A percentile compares a stretch with the other conserved stretches of the same genome.
Evolutionary conservation across 2,113 vertebrate species (phyloP).

Genomic region (Cinclus cinclus): DNA sequence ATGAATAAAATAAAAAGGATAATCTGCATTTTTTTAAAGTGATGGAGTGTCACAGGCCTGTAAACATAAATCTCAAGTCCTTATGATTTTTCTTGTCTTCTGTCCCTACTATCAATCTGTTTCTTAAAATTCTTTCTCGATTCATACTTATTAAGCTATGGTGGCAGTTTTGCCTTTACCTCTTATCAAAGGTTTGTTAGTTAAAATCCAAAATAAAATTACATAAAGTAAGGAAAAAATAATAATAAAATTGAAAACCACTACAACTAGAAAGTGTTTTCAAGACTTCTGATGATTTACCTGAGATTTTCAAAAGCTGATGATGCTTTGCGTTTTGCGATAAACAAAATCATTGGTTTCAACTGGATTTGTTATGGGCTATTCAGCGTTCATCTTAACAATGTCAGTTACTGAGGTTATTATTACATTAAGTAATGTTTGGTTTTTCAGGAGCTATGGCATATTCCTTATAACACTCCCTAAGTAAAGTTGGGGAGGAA

Average conservation of each 20-base stretch:
- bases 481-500: accelerated
- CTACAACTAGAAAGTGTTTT: neutral
- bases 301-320: neutral
- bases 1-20: constrained; percentile 52
- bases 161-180: constrained; percentile 6
- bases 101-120: neutral
- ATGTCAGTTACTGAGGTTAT: neutral
- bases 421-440: neutral
- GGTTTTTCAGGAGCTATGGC: neutral
- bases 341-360: neutral
- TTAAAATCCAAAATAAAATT: neutral
- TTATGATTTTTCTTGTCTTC: neutral
- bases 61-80: constrained; percentile 35
- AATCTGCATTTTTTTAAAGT: constrained; percentile 5
- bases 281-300: neutral
- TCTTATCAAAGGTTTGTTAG: neutral
- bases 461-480: neutral
- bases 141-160: neutral
- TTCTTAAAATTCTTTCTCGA: constrained; percentile 13
- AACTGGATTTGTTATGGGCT: neutral
- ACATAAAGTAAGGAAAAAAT: neutral
- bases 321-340: neutral
- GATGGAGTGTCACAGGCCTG: neutral
- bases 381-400: neutral
- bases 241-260: neutral